Percentiles rank a stretch among this genome's conserved stretches.
These are phyloP conservation scores for Campoletis sonorensis DNA, from an alignment of 1,140 invertebrate species.

Conservation along the genomic window DNA sequence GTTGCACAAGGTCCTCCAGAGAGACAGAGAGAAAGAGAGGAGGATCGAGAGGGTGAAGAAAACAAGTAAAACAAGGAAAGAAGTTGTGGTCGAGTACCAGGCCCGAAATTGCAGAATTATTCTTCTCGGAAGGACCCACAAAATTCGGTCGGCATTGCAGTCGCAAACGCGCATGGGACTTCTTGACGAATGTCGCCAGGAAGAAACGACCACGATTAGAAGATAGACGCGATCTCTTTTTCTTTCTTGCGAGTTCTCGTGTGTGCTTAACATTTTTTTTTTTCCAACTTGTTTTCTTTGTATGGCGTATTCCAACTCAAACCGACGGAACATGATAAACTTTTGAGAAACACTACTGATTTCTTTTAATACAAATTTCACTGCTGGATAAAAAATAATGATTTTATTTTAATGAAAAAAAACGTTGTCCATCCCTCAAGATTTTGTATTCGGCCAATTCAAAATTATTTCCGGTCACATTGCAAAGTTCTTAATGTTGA, in stretches of 20 bases:
- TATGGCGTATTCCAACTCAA: neutral
- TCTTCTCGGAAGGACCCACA: constrained; percentile 59
- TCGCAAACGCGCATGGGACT: neutral
- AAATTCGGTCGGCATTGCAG: constrained; percentile 24
- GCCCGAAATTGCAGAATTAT: constrained; percentile 62
- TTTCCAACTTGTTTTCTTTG: neutral
- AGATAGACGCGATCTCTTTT: constrained; percentile 49
- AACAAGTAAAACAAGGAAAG: neutral
- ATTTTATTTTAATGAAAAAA: too few relatives aligned
- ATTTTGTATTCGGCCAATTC: too few relatives aligned
- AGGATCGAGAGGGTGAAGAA: neutral
- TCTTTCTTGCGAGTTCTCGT: constrained; percentile 46
- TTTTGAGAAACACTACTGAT: too few relatives aligned
- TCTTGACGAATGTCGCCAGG: constrained; percentile 54
- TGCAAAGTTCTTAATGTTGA: too few relatives aligned
- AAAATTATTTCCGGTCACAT: too few relatives aligned
- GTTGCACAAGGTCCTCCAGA: neutral
- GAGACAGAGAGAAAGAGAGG: neutral
- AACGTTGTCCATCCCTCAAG: too few relatives aligned
- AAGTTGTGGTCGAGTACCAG: constrained; percentile 45
- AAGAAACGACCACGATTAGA: constrained; percentile 22
- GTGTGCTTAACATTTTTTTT: constrained; percentile 54
- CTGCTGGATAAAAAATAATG: too few relatives aligned
- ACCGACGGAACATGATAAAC: neutral
- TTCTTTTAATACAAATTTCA: too few relatives aligned